Base-by-base conservation (phyloP, 2,797 vertebrate genomes). In the Gambelia wislizenii region DNA sequence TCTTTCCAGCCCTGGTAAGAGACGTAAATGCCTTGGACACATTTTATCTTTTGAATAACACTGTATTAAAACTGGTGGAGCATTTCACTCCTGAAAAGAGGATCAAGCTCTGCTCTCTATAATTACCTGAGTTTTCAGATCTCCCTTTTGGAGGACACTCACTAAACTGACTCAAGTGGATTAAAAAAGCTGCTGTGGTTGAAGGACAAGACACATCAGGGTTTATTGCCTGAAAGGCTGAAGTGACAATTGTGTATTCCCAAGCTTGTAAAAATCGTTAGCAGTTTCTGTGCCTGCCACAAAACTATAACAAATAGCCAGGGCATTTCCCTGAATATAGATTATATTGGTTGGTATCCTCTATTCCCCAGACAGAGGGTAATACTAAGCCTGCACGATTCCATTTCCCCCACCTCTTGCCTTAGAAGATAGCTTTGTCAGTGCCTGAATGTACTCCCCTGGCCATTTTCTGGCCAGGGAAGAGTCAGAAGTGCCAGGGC, bases 181-280 rank as follows among this genome's bases (percentile, higher is more conserved):
- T 95, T 76, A 91, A 90, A 90, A 94, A 94, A 79, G 64, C 83
- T 90, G 87, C 89, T 93, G 89, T 76, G 82, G 92, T 91, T 95
- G 92, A 94, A 92, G 90, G 90, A 88, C 83, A 74, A 88, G 91
- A 89, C 89, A 89, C 90, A 81, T 78, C 59, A 22, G 9, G 79
- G 79, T 84, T 88, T 95, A 89, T 91, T 94, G 84, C 86, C 93
- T 94, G 86, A 76, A 90, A 95, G 91, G 81, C 79, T 93, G 90
- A 89, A 91, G 85, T 78, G 89, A 33, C 89, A 91, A 70, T 86
- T 93, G 93, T 70, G 0, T 93, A 70, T 91, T 91, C 88, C 83
- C 18, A 2, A 74, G 90, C 81, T 75, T 74, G 91, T 80, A 56
- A 18, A 76, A 88, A 81, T 42, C 70, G 83, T 72, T 91, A 90